These are phyloP conservation scores for Euphydryas editha DNA, from an alignment of 2,888 invertebrate species.

Conservation along the genomic window DNA sequence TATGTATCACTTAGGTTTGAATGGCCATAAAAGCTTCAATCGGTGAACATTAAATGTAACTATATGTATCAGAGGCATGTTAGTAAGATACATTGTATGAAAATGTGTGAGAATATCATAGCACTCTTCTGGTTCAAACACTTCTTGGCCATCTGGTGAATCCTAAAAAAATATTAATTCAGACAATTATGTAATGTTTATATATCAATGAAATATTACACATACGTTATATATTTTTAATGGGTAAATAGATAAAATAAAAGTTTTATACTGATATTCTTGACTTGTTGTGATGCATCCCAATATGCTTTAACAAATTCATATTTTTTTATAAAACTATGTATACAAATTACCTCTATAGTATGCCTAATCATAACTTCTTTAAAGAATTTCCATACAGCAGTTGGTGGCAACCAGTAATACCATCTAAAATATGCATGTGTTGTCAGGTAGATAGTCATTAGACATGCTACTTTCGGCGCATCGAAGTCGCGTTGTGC, in stretches of 20 bases:
- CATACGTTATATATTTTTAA: no score
- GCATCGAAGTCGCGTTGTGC: conserved; percentile 65
- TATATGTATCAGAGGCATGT: conserved; percentile 72
- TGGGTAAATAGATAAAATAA: no score
- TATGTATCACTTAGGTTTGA: conserved; percentile 49
- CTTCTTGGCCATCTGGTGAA: conserved; percentile 67
- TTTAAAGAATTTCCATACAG: conserved; percentile 69
- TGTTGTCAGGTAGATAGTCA: conserved; percentile 64
- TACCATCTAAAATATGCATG: conserved; percentile 70
- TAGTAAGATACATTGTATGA: conserved; percentile 68
- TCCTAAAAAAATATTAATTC: conserved; percentile 54
- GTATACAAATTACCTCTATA: conserved; percentile 57
- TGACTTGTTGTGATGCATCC: no score
- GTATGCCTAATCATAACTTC: conserved; percentile 71
- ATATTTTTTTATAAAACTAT: no score
- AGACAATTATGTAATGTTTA: no score
- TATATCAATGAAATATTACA: no score
- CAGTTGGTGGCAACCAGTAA: conserved; percentile 64
- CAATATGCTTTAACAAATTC: no score
- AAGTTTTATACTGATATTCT: no score
- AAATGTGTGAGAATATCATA: conserved; percentile 75
- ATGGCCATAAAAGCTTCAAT: conserved; percentile 70
- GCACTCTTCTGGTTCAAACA: conserved; percentile 69
- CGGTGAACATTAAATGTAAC: conserved; percentile 63
- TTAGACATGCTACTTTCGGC: conserved; percentile 59